phyloP scores from a whole-genome alignment of 2,888 invertebrate genomes.

The Maniola hyperantus region DNA sequence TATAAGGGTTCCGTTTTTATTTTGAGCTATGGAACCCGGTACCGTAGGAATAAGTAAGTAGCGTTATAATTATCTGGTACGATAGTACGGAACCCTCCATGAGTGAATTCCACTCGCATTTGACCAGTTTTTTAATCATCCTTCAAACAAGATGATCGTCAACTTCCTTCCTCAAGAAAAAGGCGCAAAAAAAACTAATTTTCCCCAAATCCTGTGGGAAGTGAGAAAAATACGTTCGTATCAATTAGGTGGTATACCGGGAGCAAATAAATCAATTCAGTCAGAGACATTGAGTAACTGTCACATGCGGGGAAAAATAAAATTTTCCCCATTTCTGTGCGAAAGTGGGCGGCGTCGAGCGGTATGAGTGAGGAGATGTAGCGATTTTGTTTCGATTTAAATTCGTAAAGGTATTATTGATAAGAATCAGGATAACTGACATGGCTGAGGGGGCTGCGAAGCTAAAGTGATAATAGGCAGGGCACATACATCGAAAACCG shows the following conservation, averaged over 20 bases:
- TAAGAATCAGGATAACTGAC: no score
- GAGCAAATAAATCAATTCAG: slow-evolving; percentile 53
- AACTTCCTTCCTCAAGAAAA: background rate
- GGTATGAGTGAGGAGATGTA: slow-evolving; percentile 10
- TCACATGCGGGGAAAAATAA: slow-evolving; percentile 54
- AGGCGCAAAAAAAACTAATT: slow-evolving; percentile 15
- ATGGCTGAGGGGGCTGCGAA: no score
- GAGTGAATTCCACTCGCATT: no score
- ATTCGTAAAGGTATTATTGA: no score
- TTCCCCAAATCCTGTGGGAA: slow-evolving; percentile 8
- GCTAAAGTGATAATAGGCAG: no score
- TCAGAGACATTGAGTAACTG: slow-evolving; percentile 52
- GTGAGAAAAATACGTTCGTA: slow-evolving; percentile 29
- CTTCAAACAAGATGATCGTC: slow-evolving; percentile 1
- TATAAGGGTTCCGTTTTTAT: no score
- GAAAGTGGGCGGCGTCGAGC: slow-evolving; percentile 35
- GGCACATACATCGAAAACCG: no score
- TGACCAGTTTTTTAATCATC: background rate
- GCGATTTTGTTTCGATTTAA: background rate
- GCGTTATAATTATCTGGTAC: no score
- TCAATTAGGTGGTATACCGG: slow-evolving; percentile 33
- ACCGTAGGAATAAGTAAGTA: no score
- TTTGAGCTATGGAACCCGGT: no score
- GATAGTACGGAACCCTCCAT: no score
- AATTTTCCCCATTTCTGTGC: slow-evolving; percentile 46